A percentile compares a stretch with the other conserved stretches of the same genome.
Evolutionary conservation across 2,888 invertebrate genomes (phyloP).

Genomic region (Troides helena): DNA sequence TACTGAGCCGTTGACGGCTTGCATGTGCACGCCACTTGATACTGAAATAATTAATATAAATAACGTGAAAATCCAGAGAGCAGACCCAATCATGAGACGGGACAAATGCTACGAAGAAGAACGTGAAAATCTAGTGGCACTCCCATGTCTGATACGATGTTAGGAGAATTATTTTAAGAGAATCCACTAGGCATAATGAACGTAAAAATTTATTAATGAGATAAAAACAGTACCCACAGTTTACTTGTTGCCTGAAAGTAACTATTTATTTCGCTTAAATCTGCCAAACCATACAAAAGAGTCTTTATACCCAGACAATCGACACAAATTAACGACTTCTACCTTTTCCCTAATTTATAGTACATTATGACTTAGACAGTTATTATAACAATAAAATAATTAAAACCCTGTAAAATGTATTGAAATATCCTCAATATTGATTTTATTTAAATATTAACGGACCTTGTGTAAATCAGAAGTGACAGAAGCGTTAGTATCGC

Average conservation of each 20-base stretch:
- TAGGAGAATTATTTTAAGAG: too few species aligned
- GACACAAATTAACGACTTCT: background rate
- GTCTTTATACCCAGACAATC: background rate
- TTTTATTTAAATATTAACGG: conserved; percentile 7
- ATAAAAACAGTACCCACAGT: background rate
- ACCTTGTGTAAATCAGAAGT: conserved; percentile 77
- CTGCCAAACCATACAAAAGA: background rate
- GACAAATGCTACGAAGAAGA: too few species aligned
- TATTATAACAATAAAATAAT: background rate
- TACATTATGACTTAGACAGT: background rate
- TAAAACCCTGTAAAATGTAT: too few species aligned
- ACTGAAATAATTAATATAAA: conserved; percentile 51
- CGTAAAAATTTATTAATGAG: background rate
- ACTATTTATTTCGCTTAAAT: background rate
- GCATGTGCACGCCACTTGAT: conserved; percentile 77
- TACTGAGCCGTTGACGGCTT: conserved; percentile 71
- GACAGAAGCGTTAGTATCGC: conserved; percentile 74
- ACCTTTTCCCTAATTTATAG: background rate
- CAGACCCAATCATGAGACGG: too few species aligned
- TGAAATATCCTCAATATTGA: background rate
- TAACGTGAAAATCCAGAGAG: background rate
- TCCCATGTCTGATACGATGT: too few species aligned
- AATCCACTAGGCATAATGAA: background rate
- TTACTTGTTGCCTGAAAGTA: background rate
- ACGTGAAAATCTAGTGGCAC: background rate